phyloP scores from a whole-genome alignment of 2,797 vertebrate genomes.

The Varecia variegata region DNA sequence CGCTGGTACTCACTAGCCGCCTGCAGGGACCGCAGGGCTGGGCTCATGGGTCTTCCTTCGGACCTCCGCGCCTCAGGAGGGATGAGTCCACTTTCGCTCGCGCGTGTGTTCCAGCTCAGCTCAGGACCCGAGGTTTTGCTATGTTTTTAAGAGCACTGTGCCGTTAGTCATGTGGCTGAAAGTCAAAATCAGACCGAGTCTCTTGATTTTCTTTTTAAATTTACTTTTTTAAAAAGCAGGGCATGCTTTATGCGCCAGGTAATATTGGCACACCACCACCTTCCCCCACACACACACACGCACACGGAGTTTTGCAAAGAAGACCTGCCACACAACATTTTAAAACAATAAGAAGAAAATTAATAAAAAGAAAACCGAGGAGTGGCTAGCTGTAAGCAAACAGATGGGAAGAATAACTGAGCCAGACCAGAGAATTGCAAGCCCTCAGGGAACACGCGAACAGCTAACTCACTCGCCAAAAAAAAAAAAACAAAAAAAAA shows the following conservation, averaged over 20 bases:
- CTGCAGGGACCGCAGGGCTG: fast-evolving
- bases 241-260: neutral
- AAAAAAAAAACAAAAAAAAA: too few relatives aligned
- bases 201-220: conserved; percentile 20
- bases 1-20: fast-evolving
- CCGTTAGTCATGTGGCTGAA: neutral
- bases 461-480: neutral
- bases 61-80: neutral
- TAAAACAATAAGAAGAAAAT: neutral
- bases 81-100: fast-evolving
- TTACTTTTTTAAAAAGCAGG: neutral
- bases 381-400: neutral
- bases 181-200: neutral
- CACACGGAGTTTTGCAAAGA: neutral
- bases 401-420: neutral
- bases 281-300: neutral
- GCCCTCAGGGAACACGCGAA: neutral
- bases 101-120: fast-evolving
- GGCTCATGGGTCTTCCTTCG: neutral
- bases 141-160: neutral
- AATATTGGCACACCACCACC: neutral
- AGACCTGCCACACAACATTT: neutral
- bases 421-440: neutral
- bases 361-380: neutral
- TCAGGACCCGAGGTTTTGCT: neutral